phyloP scores from a whole-genome alignment of 92 coral and sea anemone genomes.

The Bergia puertoricense region DNA sequence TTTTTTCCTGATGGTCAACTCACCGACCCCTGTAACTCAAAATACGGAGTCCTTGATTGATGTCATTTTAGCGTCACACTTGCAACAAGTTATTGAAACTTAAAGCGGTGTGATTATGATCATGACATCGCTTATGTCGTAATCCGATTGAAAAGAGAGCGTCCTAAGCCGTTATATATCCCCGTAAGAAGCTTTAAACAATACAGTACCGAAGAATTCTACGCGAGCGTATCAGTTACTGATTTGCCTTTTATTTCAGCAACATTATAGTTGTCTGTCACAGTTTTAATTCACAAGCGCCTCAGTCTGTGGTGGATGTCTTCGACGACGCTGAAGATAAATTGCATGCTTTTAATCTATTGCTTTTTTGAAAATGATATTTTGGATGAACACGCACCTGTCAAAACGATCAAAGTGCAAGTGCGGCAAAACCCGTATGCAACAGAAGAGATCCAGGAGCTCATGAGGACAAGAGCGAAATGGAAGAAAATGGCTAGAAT shows the following conservation, averaged over 20 bases:
- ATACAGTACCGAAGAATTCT: constrained; percentile 41
- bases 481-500: constrained; percentile 48
- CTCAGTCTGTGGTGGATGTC: constrained; percentile 50
- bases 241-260: no score
- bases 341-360: constrained; percentile 36
- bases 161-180: constrained; percentile 47
- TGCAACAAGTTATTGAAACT: constrained; percentile 18
- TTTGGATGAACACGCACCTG: constrained; percentile 49
- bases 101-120: background rate
- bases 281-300: constrained; percentile 21
- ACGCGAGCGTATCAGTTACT: background rate
- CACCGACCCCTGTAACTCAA: constrained; percentile 9
- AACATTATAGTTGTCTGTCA: no score
- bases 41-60: constrained; percentile 33
- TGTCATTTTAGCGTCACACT: constrained; percentile 30
- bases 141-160: constrained; percentile 38
- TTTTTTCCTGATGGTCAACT: background rate
- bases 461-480: constrained; percentile 47
- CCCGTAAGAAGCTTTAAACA: constrained; percentile 48
- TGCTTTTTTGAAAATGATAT: constrained; percentile 19
- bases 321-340: constrained; percentile 48
- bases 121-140: constrained; percentile 15
- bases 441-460: constrained; percentile 46
- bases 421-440: constrained; percentile 53
- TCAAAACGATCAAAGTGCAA: constrained; percentile 50